A percentile compares a stretch with the other conserved stretches of the same genome.
Conservation (phyloP, 2,797 vertebrate species). For the Ctenopoma multispine region DNA sequence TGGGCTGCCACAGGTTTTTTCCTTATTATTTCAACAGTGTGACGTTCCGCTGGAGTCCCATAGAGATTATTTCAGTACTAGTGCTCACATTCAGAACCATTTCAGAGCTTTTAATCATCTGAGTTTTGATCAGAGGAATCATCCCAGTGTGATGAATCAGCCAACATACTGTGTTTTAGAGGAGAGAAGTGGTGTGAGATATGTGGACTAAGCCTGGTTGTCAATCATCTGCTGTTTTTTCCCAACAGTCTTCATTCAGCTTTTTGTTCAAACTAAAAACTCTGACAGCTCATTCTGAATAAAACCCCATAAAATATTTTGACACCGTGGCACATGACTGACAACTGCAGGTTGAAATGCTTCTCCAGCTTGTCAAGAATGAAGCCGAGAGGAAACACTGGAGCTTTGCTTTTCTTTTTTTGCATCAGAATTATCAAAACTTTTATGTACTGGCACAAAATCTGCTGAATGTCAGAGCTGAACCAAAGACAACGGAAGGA, state of each 20-base stretch:
- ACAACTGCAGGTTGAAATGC: slow-evolving; percentile 18
- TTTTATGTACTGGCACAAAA: background rate
- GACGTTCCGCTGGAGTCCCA: too few relatives aligned
- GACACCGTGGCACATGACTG: slow-evolving; percentile 49
- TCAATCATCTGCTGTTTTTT: slow-evolving; percentile 33
- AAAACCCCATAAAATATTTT: slow-evolving; percentile 51
- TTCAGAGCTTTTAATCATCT: background rate
- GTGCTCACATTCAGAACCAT: background rate
- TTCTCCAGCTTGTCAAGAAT: slow-evolving; percentile 2
- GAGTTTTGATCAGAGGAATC: background rate
- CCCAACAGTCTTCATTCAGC: slow-evolving; percentile 22
- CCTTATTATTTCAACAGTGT: too few relatives aligned
- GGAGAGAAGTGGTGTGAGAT: background rate
- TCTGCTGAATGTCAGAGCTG: background rate
- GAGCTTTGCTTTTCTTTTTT: too few relatives aligned
- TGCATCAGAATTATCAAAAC: too few relatives aligned
- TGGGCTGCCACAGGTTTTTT: too few relatives aligned
- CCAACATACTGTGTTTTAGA: background rate
- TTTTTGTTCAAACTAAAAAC: slow-evolving; percentile 29
- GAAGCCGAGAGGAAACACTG: background rate
- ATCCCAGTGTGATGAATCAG: background rate
- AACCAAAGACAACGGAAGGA: too few relatives aligned
- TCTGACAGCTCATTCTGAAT: slow-evolving; percentile 15
- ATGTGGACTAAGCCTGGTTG: slow-evolving; percentile 1
- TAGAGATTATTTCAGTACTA: too few relatives aligned